Evolutionary conservation across 2,888 invertebrate species (phyloP).

Genomic region (Crossocerus cetratus): DNA sequence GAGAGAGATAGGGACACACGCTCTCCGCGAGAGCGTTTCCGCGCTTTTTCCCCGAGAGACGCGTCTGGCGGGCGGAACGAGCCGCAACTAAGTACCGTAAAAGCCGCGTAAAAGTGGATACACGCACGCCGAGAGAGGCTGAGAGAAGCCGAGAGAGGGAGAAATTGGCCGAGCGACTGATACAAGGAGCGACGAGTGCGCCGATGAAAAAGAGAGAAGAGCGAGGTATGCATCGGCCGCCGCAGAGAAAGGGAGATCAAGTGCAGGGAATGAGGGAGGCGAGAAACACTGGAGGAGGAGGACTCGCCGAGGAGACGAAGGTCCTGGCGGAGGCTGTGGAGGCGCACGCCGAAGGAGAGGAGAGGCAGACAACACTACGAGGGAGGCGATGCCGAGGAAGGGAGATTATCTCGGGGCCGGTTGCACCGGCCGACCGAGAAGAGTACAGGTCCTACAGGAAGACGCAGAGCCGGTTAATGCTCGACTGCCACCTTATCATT

Average conservation of each 20-base stretch:
- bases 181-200: neutral
- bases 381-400: conserved; percentile 10
- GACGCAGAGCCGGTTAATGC: conserved; percentile 31
- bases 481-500: conserved; percentile 30
- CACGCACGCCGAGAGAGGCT: conserved; percentile 29
- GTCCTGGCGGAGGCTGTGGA: conserved; percentile 20
- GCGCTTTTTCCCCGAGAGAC: conserved; percentile 20
- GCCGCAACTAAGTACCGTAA: conserved; percentile 59
- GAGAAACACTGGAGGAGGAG: neutral
- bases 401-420: conserved; percentile 43
- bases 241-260: conserved; percentile 13
- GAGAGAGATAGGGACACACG: neutral
- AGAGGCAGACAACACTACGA: conserved; percentile 5
- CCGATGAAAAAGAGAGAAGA: neutral
- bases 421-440: conserved; percentile 10
- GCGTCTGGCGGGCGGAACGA: conserved; percentile 39
- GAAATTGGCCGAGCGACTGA: conserved; percentile 12
- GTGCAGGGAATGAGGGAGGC: neutral
- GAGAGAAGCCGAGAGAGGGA: conserved; percentile 16
- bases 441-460: conserved; percentile 29
- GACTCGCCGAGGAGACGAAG: neutral
- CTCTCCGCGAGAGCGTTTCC: conserved; percentile 15
- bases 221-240: neutral
- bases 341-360: neutral
- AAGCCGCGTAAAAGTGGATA: conserved; percentile 56